phyloP scores from a whole-genome alignment of 1,140 invertebrate genomes.

The Drosophila neocordata region DNA sequence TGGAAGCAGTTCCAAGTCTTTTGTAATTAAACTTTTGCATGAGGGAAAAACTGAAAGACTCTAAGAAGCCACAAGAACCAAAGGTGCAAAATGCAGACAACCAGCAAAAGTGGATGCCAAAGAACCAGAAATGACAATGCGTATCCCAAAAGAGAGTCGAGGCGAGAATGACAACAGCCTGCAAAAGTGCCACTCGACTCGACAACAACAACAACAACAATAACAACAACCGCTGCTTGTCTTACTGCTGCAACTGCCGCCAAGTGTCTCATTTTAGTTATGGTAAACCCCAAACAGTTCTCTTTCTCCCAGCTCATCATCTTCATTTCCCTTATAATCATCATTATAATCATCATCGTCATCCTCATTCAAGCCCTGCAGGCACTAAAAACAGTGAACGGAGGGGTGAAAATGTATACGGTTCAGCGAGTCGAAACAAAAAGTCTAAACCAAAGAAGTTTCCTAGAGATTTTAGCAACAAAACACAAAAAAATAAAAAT shows the following conservation, averaged over 20 bases:
- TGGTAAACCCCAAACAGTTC: slow-evolving; percentile 38
- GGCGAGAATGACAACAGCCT: slow-evolving; percentile 20
- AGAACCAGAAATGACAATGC: slow-evolving; percentile 40
- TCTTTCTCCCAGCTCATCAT: not conserved
- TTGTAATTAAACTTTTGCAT: slow-evolving; percentile 75
- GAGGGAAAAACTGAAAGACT: slow-evolving; percentile 50
- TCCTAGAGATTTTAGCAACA: slow-evolving; percentile 55
- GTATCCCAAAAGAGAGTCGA: slow-evolving; percentile 15
- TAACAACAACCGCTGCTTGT: slow-evolving; percentile 18
- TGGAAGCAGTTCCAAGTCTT: slow-evolving; percentile 56
- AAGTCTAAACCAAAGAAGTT: slow-evolving; percentile 62
- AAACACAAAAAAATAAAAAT: too few relatives aligned
- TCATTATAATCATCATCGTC: not conserved
- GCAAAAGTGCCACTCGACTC: slow-evolving; percentile 43
- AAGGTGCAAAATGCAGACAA: slow-evolving; percentile 9
- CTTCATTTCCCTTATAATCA: not conserved
- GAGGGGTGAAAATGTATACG: slow-evolving; percentile 33
- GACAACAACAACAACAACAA: slow-evolving; percentile 29
- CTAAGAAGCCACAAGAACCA: slow-evolving; percentile 43
- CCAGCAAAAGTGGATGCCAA: slow-evolving; percentile 38
- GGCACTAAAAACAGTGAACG: not conserved
- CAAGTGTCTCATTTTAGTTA: slow-evolving; percentile 71
- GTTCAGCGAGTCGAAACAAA: slow-evolving; percentile 75
- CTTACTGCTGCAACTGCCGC: slow-evolving; percentile 23
- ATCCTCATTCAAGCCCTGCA: not conserved